Evolutionary conservation across 1,140 invertebrate species (phyloP).

Genomic region (Drosophila sproati): DNA sequence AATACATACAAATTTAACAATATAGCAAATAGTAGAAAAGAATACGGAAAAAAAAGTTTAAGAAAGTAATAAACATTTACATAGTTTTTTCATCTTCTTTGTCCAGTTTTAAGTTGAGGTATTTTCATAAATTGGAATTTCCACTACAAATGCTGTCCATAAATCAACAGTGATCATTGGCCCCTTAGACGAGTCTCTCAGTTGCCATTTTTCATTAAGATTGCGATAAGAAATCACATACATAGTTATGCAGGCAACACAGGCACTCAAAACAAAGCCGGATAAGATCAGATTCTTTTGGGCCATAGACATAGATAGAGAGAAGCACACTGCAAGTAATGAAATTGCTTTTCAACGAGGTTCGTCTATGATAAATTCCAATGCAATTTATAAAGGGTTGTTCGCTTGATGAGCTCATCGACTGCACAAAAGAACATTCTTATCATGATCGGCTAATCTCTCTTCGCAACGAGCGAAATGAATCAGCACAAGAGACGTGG

Average conservation of each 20-base stretch:
- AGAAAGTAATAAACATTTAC: not conserved
- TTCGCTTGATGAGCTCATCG: conserved; percentile 65
- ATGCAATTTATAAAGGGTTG: conserved; percentile 67
- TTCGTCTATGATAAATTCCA: conserved; percentile 50
- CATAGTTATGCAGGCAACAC: conserved; percentile 17
- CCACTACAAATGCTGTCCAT: not conserved
- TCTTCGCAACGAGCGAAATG: conserved; percentile 50
- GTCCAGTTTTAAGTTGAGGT: not conserved
- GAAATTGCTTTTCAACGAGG: conserved; percentile 72
- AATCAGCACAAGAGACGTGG: conserved; percentile 58
- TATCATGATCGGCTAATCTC: conserved; percentile 75
- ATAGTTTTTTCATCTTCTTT: no score
- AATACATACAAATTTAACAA: no score
- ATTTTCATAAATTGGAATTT: not conserved
- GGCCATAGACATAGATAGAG: not conserved
- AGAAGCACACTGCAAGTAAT: conserved; percentile 21
- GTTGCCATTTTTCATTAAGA: conserved; percentile 55
- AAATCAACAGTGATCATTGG: conserved; percentile 44
- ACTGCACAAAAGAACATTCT: conserved; percentile 67
- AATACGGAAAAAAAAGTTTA: not conserved
- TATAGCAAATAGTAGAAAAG: no score
- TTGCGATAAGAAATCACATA: conserved; percentile 37
- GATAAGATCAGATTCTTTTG: conserved; percentile 60
- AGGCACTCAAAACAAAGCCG: conserved; percentile 60
- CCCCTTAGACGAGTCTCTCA: conserved; percentile 22